Percentiles rank a stretch among this genome's conserved stretches.
Evolutionary conservation across 2,888 invertebrate genomes (phyloP).

Genomic region (Auanema freiburgensis): DNA sequence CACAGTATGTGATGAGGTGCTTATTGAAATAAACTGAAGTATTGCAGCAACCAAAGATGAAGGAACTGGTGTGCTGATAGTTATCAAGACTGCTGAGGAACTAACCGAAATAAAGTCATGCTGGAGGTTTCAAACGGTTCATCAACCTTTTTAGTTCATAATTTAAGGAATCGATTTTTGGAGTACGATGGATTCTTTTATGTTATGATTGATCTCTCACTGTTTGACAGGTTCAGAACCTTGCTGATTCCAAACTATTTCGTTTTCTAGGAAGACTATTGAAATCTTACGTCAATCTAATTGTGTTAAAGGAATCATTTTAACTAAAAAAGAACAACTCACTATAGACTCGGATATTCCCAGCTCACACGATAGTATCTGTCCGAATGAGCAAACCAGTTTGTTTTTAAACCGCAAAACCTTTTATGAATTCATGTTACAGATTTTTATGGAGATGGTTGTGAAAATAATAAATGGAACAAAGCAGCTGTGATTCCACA

Average conservation of each 20-base stretch:
- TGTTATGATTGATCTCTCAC: slow-evolving; percentile 23
- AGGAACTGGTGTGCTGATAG: slow-evolving; percentile 44
- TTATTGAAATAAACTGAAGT: neutral
- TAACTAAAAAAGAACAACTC: neutral
- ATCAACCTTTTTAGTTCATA: too few relatives aligned
- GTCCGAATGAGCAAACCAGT: slow-evolving; percentile 51
- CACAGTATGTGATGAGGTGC: slow-evolving; percentile 75
- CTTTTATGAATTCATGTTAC: slow-evolving; percentile 3
- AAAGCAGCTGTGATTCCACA: slow-evolving; percentile 51
- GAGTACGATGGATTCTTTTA: slow-evolving; percentile 30
- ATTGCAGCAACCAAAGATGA: slow-evolving; percentile 44
- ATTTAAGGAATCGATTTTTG: slow-evolving; percentile 25
- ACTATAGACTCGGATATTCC: neutral
- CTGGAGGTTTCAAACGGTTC: slow-evolving; percentile 15
- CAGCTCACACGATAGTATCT: slow-evolving; percentile 50
- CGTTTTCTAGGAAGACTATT: neutral
- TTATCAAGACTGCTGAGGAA: slow-evolving; percentile 29
- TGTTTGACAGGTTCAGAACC: slow-evolving; percentile 23
- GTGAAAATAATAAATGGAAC: slow-evolving; percentile 20
- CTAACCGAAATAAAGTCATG: slow-evolving; percentile 24
- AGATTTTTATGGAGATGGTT: slow-evolving; percentile 30
- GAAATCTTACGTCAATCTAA: neutral
- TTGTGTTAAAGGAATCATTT: slow-evolving; percentile 18
- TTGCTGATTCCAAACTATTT: slow-evolving; percentile 10
- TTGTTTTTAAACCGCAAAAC: slow-evolving; percentile 7